phyloP scores from a whole-genome alignment of 92 coral and sea anemone genomes.

The Palythoa caribaeorum region DNA sequence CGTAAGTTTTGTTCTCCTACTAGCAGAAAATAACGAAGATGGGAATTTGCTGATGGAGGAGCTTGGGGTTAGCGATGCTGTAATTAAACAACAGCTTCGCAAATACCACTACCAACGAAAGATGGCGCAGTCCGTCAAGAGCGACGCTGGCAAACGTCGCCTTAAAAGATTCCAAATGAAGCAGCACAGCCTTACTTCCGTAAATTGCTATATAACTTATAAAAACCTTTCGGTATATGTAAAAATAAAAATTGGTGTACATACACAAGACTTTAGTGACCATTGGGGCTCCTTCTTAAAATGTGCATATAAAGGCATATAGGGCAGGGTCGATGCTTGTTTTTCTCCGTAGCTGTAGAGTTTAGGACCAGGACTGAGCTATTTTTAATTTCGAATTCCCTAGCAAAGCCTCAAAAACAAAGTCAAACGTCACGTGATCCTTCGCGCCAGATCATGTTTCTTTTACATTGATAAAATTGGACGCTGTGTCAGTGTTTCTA shows the following conservation, averaged over 20 bases:
- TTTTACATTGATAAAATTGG: too few relatives aligned
- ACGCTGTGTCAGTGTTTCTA: too few relatives aligned
- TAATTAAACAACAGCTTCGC: background rate
- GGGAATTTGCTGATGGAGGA: background rate
- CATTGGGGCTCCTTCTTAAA: background rate
- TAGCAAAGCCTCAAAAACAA: too few relatives aligned
- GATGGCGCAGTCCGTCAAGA: slow-evolving; percentile 5
- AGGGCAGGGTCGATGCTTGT: too few relatives aligned
- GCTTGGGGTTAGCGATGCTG: background rate
- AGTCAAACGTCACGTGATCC: background rate
- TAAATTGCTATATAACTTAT: slow-evolving; percentile 23
- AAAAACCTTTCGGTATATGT: background rate
- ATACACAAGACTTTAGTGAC: slow-evolving; percentile 1
- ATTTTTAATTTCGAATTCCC: too few relatives aligned
- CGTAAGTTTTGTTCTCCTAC: background rate
- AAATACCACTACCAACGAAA: background rate
- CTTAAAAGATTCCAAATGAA: background rate
- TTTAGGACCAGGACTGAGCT: too few relatives aligned
- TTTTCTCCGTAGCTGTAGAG: too few relatives aligned
- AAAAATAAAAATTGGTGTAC: background rate
- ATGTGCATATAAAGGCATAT: background rate
- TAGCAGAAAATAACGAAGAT: slow-evolving; percentile 8
- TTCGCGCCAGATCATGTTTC: background rate
- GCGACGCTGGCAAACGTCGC: background rate
- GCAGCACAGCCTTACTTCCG: slow-evolving; percentile 16